phyloP scores from a whole-genome alignment of 2,797 vertebrate genomes.

The Scarus forsteni region DNA sequence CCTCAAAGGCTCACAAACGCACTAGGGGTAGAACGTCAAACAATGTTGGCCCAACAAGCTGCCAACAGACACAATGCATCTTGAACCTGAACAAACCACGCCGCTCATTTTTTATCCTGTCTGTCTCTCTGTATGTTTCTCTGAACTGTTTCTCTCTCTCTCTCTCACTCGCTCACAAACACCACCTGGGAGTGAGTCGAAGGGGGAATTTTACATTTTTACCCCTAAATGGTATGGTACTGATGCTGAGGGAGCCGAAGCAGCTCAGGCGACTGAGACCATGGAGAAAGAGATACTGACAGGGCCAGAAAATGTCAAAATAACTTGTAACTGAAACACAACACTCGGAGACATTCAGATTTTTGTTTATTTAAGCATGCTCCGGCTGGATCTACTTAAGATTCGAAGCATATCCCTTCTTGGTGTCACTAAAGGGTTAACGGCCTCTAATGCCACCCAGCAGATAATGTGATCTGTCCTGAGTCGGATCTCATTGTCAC shows the following conservation, averaged over 20 bases:
- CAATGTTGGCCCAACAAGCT: constrained; percentile 80
- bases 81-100: constrained; percentile 83
- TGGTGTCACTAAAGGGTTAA: constrained; percentile 60
- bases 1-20: constrained; percentile 85
- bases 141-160: constrained; percentile 66
- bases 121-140: constrained; percentile 68
- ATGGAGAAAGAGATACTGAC: constrained; percentile 54
- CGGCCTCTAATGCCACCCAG: constrained; percentile 33
- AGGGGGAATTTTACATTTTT: constrained; percentile 68
- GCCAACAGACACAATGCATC: constrained; percentile 83
- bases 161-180: constrained; percentile 45
- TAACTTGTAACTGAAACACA: constrained; percentile 48
- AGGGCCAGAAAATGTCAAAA: constrained; percentile 64
- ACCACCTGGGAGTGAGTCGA: constrained; percentile 78
- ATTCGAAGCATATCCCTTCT: constrained; percentile 34
- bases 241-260: constrained; percentile 67
- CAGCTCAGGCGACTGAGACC: constrained; percentile 60
- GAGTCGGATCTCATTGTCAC: constrained; percentile 75
- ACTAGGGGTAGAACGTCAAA: constrained; percentile 83
- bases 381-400: constrained; percentile 24
- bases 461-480: constrained; percentile 70
- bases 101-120: constrained; percentile 79
- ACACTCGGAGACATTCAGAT: constrained; percentile 14
- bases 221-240: constrained; percentile 79
- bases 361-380: constrained; percentile 10